Percentiles rank a stretch among this genome's conserved stretches.
Conservation (phyloP, 2,797 vertebrate genomes). For the Avahi laniger region DNA sequence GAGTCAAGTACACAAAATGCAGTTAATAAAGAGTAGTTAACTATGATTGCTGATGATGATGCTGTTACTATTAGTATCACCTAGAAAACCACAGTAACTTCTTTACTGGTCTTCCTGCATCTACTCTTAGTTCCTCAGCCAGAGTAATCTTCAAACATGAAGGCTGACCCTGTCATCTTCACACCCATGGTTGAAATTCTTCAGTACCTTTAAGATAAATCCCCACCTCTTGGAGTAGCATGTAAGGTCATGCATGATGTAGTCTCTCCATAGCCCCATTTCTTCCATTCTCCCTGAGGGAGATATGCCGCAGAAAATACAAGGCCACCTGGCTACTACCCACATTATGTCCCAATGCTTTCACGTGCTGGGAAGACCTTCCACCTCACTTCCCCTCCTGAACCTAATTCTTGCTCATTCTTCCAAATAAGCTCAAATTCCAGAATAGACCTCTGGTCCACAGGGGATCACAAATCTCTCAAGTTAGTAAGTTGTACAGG, state of each 20-base stretch:
- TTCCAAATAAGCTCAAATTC: conserved; percentile 4
- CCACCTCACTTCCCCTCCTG: background rate
- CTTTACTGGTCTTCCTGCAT: background rate
- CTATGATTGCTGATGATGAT: background rate
- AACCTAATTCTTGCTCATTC: background rate
- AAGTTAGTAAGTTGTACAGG: background rate
- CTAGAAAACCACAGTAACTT: background rate
- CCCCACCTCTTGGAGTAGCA: background rate
- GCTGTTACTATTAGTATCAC: background rate
- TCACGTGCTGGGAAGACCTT: background rate
- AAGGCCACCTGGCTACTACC: background rate
- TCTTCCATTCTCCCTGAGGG: background rate
- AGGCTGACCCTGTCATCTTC: background rate
- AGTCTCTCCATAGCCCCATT: background rate
- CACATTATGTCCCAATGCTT: background rate
- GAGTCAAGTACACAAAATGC: background rate
- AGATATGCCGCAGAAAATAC: background rate
- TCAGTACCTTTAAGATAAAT: background rate
- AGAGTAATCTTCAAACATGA: background rate
- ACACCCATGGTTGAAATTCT: background rate
- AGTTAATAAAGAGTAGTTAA: background rate
- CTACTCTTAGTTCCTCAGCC: background rate
- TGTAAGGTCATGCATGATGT: background rate
- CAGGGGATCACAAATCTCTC: background rate
- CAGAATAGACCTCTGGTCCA: background rate